These are phyloP conservation scores for Lymantria dispar DNA, from an alignment of 2,888 invertebrate genomes.

Conservation along the genomic window DNA sequence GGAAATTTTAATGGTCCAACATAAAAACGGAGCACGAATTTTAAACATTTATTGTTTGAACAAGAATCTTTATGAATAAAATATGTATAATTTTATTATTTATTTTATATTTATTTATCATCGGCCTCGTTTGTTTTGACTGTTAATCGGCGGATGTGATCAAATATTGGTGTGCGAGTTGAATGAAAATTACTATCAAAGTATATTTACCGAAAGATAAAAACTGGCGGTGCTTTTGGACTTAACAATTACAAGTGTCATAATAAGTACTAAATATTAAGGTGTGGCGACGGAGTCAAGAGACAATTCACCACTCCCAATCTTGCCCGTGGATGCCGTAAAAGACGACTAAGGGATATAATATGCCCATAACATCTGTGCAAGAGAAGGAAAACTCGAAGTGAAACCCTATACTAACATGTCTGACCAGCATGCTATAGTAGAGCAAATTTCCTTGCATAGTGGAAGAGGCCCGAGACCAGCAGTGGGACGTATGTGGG, in stretches of 20 bases:
- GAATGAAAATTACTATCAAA: constrained; percentile 19
- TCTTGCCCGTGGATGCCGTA: no score
- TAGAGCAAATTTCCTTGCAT: no score
- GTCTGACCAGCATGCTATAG: no score
- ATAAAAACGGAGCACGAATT: constrained; percentile 43
- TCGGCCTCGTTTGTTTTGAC: constrained; percentile 20
- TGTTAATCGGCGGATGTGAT: constrained; percentile 24
- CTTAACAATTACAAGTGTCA: no score
- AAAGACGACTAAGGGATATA: no score
- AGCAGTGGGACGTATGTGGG: no score
- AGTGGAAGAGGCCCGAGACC: no score
- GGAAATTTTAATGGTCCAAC: constrained; percentile 46
- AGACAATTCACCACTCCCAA: no score
- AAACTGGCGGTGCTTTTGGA: constrained; percentile 1
- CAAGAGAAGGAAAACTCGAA: no score
- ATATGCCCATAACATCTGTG: no score
- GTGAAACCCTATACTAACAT: no score
- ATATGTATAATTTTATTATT: constrained; percentile 31
- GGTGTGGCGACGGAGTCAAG: no score
- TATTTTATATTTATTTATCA: constrained; percentile 18
- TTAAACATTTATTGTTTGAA: constrained; percentile 44
- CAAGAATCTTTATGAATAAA: constrained; percentile 40
- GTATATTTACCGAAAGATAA: background rate
- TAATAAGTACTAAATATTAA: background rate
- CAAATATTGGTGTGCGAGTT: constrained; percentile 24